A percentile compares a stretch with the other conserved stretches of the same genome.
These are phyloP conservation scores for Scartelaos histophorus DNA, from an alignment of 2,113 vertebrate genomes.

Conservation along the genomic window DNA sequence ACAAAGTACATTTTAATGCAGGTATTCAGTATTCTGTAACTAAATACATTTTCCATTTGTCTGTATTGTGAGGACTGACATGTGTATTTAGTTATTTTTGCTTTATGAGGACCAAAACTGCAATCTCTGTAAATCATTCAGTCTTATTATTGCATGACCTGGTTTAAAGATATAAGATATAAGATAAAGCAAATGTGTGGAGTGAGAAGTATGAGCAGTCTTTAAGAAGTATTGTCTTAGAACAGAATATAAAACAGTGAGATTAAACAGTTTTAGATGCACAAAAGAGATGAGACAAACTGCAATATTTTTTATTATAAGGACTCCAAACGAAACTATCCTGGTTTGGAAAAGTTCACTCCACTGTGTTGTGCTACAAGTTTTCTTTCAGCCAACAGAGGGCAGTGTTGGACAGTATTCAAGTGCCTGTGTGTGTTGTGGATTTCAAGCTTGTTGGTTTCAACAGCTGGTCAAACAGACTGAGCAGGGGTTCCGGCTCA, in stretches of 20 bases:
- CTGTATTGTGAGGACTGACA: not conserved
- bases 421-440: slow-evolving; percentile 2
- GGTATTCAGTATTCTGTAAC: too few species aligned
- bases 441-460: slow-evolving; percentile 24
- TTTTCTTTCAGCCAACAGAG: slow-evolving; percentile 56
- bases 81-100: not conserved
- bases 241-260: not conserved
- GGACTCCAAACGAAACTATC: too few species aligned
- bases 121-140: too few species aligned
- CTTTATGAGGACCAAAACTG: not conserved
- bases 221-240: not conserved
- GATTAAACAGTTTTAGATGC: too few species aligned
- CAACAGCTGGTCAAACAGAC: slow-evolving; percentile 62
- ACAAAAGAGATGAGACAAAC: not conserved
- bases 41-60: not conserved
- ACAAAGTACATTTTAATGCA: too few species aligned
- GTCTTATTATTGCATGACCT: too few species aligned
- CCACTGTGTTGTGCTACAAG: not conserved
- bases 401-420: slow-evolving; percentile 59
- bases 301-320: too few species aligned
- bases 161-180: too few species aligned
- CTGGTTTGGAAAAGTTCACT: not conserved
- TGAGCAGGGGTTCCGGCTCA: slow-evolving; percentile 48
- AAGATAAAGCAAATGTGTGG: not conserved
- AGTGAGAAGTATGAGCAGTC: too few species aligned